Base-by-base conservation (phyloP, 2,888 invertebrate genomes). In the Fragum fragum region DNA sequence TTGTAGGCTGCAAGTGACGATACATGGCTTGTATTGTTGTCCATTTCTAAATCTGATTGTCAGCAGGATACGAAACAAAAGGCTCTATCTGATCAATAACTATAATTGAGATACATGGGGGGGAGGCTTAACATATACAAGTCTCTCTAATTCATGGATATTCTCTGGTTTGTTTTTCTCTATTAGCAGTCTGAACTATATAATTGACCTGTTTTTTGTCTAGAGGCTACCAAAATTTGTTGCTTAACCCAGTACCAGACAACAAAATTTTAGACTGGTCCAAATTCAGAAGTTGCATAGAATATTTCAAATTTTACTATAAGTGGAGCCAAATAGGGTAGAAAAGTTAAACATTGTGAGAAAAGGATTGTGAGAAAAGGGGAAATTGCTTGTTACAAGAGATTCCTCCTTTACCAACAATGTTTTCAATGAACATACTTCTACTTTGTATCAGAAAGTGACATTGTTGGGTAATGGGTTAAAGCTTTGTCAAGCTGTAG, bases 1-100 rank as follows among this genome's bases (percentile, higher is more conserved):
- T 66, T 66, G 23, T 36, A 32, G 66, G 21, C 66, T 66, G 66
- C 21, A 21, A 66, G 42, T 66, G 66, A 66, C 66, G 36, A 66
- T n/a, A 66, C 42, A 9, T 11, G 18, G 23, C 66, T 66, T 9
- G 16, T 36, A 66, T 42, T 42, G 23, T 66, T 42, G 66, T 66
- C 66, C 42, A 66, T 66, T 66, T 42, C 66, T 16, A 39, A 42
- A n/a, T 36, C 66, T 66, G 21, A 18, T 66, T 32, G 21, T 61
- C 16, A 32, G n/a, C 1, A 14, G 11, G 61, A 61, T 32, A 61
- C 26, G 61, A 61, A 32, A 61, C 32, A 61, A 32, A 61, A 61
- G 23, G 26, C 32, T 23, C 57, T 57, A 18, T 23, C 32, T 28
- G 61, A 61, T 61, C 61, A 61, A 61, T 61, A 61, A 32, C 61